These are phyloP conservation scores for Arctia plantaginis DNA, from an alignment of 2,888 invertebrate species.

Conservation along the genomic window DNA sequence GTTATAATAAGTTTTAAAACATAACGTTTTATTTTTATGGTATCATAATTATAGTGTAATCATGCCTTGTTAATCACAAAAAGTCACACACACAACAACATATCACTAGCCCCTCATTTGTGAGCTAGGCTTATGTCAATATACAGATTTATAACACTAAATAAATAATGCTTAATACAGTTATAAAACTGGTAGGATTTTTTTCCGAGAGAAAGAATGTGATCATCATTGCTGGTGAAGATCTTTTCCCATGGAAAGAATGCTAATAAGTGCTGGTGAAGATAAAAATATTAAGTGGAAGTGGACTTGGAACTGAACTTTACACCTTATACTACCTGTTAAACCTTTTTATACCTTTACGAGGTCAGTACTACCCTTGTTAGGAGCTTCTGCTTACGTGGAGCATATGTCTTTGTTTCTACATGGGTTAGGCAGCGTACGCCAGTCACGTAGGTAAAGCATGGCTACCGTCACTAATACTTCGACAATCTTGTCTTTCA, in stretches of 20 bases:
- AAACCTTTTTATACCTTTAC: slow-evolving; percentile 1
- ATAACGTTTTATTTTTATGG: not conserved
- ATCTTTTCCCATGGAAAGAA: not conserved
- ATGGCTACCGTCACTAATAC: not conserved
- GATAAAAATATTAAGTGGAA: not conserved
- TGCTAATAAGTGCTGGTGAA: not conserved
- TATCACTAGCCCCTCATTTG: not conserved
- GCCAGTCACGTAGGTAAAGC: not conserved
- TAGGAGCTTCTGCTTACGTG: not conserved
- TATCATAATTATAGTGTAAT: not conserved
- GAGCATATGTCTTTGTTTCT: not conserved
- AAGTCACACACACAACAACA: too few relatives aligned
- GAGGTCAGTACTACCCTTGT: slow-evolving; percentile 7
- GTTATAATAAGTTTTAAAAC: not conserved
- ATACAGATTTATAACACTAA: not conserved
- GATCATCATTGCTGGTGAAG: too few relatives aligned
- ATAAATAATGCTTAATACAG: too few relatives aligned
- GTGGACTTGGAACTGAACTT: not conserved
- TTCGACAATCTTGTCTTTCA: not conserved
- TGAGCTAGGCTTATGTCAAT: not conserved
- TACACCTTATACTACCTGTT: not conserved
- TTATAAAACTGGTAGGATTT: too few relatives aligned
- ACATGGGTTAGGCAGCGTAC: not conserved
- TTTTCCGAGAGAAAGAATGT: too few relatives aligned
- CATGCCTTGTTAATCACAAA: not conserved